Percentiles rank a stretch among this genome's conserved stretches.
Evolutionary conservation across 2,113 vertebrate species (phyloP).

Genomic region (Eulacestoma nigropectus): DNA sequence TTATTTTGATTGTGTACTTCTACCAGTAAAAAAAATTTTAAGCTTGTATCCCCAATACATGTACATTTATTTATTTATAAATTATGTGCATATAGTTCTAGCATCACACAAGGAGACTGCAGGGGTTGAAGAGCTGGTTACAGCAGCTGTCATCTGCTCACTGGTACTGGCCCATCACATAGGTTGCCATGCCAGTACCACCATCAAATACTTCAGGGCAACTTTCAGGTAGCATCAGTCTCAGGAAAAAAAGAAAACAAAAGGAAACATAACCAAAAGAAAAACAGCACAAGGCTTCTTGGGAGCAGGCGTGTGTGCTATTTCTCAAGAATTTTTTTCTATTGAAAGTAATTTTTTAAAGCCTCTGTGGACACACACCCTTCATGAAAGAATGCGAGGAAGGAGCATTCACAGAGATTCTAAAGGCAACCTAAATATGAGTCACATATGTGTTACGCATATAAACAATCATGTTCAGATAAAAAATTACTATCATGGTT

Average conservation of each 20-base stretch:
- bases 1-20: not conserved
- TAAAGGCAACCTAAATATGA: not conserved
- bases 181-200: not conserved
- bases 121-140: not conserved
- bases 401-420: not conserved
- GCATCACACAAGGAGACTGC: not conserved
- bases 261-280: not conserved
- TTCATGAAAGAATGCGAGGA: not conserved
- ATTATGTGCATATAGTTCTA: not conserved
- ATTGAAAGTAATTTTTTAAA: not conserved
- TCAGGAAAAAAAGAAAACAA: not conserved
- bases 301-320: not conserved
- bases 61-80: not conserved
- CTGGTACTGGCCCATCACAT: not conserved
- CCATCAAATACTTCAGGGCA: not conserved
- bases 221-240: not conserved
- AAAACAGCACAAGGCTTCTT: not conserved
- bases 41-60: accelerated
- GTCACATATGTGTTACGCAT: not conserved
- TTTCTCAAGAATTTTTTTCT: not conserved
- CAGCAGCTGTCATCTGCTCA: not conserved
- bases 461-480: not conserved
- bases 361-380: not conserved
- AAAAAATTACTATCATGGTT: not conserved
- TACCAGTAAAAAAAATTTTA: not conserved